These are phyloP conservation scores for Epinephelus lanceolatus DNA, from an alignment of 2,113 vertebrate species.

Conservation along the genomic window DNA sequence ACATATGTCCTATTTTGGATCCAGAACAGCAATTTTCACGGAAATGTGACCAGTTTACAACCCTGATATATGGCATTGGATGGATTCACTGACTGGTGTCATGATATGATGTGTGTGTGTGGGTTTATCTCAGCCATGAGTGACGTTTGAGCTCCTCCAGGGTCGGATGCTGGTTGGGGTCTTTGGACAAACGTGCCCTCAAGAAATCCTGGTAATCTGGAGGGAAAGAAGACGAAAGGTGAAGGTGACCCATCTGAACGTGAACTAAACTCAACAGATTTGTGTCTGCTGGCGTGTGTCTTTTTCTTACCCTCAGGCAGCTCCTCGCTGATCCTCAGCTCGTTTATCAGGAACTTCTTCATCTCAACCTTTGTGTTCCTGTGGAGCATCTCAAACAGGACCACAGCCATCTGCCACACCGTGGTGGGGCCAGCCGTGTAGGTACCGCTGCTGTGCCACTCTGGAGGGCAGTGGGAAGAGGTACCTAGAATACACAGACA, in stretches of 20 bases:
- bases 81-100: too few relatives aligned
- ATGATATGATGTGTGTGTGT: too few relatives aligned
- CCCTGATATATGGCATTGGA: too few relatives aligned
- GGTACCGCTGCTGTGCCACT: not conserved
- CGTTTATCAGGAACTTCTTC: not conserved
- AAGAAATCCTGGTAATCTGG: constrained; percentile 22
- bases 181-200: not conserved
- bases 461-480: constrained; percentile 8
- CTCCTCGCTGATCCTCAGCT: not conserved
- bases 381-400: constrained; percentile 31
- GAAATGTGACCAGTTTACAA: too few relatives aligned
- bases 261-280: too few relatives aligned
- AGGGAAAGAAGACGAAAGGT: not conserved
- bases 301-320: constrained; percentile 13
- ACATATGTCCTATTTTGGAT: too few relatives aligned
- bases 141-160: not conserved
- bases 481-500: too few relatives aligned
- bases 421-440: constrained; percentile 35
- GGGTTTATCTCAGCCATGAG: not conserved
- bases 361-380: rapidly evolving
- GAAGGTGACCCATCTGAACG: not conserved
- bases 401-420: constrained; percentile 28
- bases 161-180: not conserved
- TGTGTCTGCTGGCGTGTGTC: too few relatives aligned
- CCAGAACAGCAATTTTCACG: too few relatives aligned